Conservation (phyloP, 2,888 invertebrate species). For the Ceriagrion tenellum region DNA sequence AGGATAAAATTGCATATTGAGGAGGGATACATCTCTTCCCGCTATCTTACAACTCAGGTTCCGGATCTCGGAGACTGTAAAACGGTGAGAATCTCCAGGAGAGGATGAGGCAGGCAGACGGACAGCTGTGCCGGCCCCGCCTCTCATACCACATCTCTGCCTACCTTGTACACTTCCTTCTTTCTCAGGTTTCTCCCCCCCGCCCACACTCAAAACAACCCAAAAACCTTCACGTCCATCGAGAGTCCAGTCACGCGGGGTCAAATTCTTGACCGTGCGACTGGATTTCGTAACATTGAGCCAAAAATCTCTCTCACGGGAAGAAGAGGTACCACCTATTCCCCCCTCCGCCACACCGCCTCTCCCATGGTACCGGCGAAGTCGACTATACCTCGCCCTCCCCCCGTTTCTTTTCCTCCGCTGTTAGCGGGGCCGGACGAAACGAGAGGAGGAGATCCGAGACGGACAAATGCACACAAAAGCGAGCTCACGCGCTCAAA, state of each 20-base stretch:
- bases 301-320: conserved; percentile 56
- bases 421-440: too few relatives aligned
- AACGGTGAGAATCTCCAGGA: too few relatives aligned
- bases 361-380: too few relatives aligned
- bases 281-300: conserved; percentile 65
- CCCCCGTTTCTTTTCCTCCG: background rate
- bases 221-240: conserved; percentile 40
- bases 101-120: background rate
- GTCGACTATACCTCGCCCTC: background rate
- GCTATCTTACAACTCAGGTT: background rate
- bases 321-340: background rate
- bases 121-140: background rate
- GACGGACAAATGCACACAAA: background rate
- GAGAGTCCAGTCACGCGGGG: conserved; percentile 63
- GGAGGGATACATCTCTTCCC: background rate
- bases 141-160: background rate
- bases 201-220: background rate
- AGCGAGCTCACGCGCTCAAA: background rate
- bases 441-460: background rate
- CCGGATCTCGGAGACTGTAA: background rate
- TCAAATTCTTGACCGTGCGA: conserved; percentile 66
- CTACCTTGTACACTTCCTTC: background rate
- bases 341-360: background rate
- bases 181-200: background rate
- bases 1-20: too few relatives aligned